Evolutionary conservation across 1,140 invertebrate genomes (phyloP), one percentile per base, ranked within the genome.

Genomic region (Sitodiplosis mosellana): DNA sequence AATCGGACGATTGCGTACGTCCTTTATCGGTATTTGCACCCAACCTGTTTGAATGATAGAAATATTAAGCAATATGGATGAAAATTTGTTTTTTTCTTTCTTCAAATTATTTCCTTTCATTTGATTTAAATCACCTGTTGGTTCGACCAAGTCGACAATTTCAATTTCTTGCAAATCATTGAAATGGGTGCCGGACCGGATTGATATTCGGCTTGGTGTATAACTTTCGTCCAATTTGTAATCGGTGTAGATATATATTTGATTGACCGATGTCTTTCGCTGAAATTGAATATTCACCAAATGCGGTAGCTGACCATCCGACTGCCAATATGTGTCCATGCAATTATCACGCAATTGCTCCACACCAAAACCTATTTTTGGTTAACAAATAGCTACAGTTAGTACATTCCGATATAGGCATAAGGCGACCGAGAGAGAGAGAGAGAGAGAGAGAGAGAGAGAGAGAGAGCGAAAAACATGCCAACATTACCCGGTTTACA

Each of bases 191-290:
- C 94, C 94, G 40, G 88, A 87, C 55, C 92, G 69, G 49, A 98
- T 84, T 2, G 91, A 95, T 53, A 98, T 90, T 62, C 90, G 80
- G 53, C 86, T 92, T 1, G 95, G 95, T 2, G 95, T 99, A 58
- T 99, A 99, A 63, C 92, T 96, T 69, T 99, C 95, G 71, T 99
- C 95, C 14, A 94, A 64, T 66, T 97, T 98, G 61, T 90, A 98
- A 67, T 99, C 93, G 1, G 91, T 91, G 61, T 96, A 98, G 48
- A 99, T 85, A 60, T 88, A 94, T 49, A 99, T 86, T 67, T 96
- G 87, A 49, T 84, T 79, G 15, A 99, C 83, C 34, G 89, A 91
- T 1, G 89, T 99, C 69, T 98, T 96, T 55, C 85, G 75, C 53
- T 87, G 80, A 65, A 99, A 99, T 59, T 98, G 92, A 53, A 99